Base-by-base conservation (phyloP, 2,888 invertebrate species). In the Chirona hameri region DNA sequence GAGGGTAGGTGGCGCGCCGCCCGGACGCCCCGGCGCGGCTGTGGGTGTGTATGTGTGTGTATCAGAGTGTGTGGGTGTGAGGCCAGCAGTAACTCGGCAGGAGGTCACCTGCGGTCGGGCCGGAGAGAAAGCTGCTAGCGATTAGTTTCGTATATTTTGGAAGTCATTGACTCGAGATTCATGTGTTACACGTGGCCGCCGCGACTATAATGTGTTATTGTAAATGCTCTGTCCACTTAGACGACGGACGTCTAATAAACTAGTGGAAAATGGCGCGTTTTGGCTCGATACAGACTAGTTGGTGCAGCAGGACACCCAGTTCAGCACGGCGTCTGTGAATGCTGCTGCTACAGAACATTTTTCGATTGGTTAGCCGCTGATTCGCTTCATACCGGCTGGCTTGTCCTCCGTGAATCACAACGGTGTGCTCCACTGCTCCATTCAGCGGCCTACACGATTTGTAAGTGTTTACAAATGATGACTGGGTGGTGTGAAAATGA, bases 201-300 rank as follows among this genome's bases (percentile, higher is more conserved):
- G 76, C 18, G 76, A 39, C 76, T 76, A 76, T 76, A 24, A 76
- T 39, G 76, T 76, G 76, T 76, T 76, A 76, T 39, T 76, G 39
- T 76, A 76, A 31, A 76, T 46, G 76, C 76, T 18, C 76, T 76
- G 76, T 76, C 76, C 76, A 46, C 76, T 21, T 24, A 46, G 46
- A 46, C 76, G 76, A 46, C 46, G 15, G 39, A n/a, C 39, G 76
- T 76, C 76, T 76, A 76, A 76, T 76, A 76, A 76, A 76, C 76
- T 76, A 76, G 76, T 76, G 76, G 46, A 76, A 46, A 76, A 24
- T 18, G 12, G 31, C 10, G 27, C 65, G 27, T 12, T 9, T 39
- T 39, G 39, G 39, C 2, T 39, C 4, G 39, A 39, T 7, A 39
- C 39, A 39, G 39, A 39, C 39, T 7, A 39, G 39, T 39, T 39